Conservation (phyloP, 2,113 vertebrate genomes). For the Zosterops borbonicus region DNA sequence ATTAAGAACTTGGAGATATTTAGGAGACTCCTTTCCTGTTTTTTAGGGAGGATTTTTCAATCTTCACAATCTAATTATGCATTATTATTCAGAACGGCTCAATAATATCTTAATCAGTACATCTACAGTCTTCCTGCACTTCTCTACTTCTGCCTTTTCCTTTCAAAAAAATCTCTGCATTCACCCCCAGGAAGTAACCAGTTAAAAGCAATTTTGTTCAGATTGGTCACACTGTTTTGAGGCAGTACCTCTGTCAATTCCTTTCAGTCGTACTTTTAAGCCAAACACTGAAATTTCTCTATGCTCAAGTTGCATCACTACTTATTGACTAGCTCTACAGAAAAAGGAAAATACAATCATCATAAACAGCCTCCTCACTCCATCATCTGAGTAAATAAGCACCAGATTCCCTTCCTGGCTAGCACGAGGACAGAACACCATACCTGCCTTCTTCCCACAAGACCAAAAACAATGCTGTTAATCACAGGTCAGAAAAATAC, state of each 20-base stretch:
- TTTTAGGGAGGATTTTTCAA: background rate
- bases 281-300: background rate
- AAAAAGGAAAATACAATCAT: background rate
- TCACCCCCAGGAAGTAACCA: background rate
- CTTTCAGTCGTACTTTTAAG: background rate
- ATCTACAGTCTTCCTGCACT: background rate
- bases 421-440: background rate
- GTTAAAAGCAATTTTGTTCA: background rate
- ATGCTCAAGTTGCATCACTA: background rate
- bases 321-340: background rate
- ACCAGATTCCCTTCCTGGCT: background rate
- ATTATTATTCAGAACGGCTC: background rate
- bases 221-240: background rate
- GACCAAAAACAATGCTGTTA: background rate
- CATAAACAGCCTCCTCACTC: background rate
- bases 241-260: background rate
- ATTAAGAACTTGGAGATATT: background rate
- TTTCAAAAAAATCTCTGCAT: background rate
- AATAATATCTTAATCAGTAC: background rate
- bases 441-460: background rate
- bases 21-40: background rate
- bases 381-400: background rate
- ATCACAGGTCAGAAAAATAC: slow-evolving; percentile 3
- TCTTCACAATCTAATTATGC: background rate
- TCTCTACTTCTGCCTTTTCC: background rate